Base-by-base conservation (phyloP, 1,140 invertebrate genomes). In the Frieseomelitta varia region DNA sequence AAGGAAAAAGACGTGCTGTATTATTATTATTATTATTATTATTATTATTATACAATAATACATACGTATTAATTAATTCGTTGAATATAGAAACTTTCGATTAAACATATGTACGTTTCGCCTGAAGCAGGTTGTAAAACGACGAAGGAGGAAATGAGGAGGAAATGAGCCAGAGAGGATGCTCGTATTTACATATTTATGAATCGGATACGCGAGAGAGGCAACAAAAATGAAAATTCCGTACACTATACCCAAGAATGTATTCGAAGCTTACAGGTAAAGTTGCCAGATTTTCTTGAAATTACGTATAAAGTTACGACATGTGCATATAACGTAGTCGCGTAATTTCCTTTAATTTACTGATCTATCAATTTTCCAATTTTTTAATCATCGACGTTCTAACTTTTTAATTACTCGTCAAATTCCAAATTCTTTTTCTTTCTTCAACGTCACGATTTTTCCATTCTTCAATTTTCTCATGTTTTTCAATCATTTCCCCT, bases 201-300 rank as follows among this genome's bases (percentile, higher is more conserved):
- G 75, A 61, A n/a, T 21, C n/a, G 53, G n/a, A 56, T 75, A 27
- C 51, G 30, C 53, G 80, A 76, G 61, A 61, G 8, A 53, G 19
- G n/a, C 1, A 55, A 27, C 11, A 71, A 91, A 61, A 72, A 93
- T 93, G 92, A 89, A 85, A 79, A 81, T 93, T 67, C 92, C 92
- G 24, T 84, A 92, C 21, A 88, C 83, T 24, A 86, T 93, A 68
- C 80, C 90, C 17, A 88, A 78, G 34, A 91, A 90, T 55, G 85
- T 87, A 21, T 84, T 91, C 14, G 84, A 91, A 34, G 85, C 88
- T 8, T 93, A 93, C 75, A 91, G 86, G 92, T 93, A 89, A 88
- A 30, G 1, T 34, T 19, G 21, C 3, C 30, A 34, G 30, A 11
- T 21, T 34, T 11, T 67, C 10, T 14, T 12, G 14, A 65, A 10